Evolutionary conservation across 2,797 vertebrate species (phyloP), one percentile per base, ranked within the genome.

Genomic region (Aselliscus stoliczkanus): DNA sequence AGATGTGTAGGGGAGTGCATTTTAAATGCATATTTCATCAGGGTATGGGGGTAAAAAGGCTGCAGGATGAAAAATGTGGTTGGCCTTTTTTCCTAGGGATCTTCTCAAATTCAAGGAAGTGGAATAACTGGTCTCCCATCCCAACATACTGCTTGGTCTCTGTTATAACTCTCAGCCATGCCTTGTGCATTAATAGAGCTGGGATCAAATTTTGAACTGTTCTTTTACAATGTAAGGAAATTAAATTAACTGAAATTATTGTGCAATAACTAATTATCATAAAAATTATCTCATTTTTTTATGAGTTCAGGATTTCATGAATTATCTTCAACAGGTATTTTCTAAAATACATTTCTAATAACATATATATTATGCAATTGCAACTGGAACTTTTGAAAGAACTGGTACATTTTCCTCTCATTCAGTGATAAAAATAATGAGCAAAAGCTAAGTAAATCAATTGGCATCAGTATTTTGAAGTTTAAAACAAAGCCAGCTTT

Each of bases 231-330:
- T 80, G 42, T 56, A 84, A 77, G 44, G 85, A 91, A 92, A 90
- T 80, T 91, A 62, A 75, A 92, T 96, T 77, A 90, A 65, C 47
- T 94, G 69, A 86, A 95, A 76, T 88, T 91, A 90, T 62, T 84
- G 20, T 80, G 37, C 60, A 89, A 10, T 86, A 84, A 47, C 27
- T 89, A 94, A 58, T 82, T 83, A 75, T 82, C 39, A 52, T 76
- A 83, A 72, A 88, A 93, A 56, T 23, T 34, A 75, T 42, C 29
- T 75, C 91, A 4, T 83, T 83, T 83, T 81, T 95, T 70, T 69
- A 31, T 92, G 39, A 94, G n/a, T 72, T 92, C 67, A 94, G 42
- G 37, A 79, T 95, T 96, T 95, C 15, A 84, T 92, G 75, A 93
- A 37, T 20, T 67, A 11, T 37, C 62, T 89, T 72, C 29, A 72